Evolutionary conservation across 2,888 invertebrate species (phyloP).

Genomic region (Cetonia aurata): DNA sequence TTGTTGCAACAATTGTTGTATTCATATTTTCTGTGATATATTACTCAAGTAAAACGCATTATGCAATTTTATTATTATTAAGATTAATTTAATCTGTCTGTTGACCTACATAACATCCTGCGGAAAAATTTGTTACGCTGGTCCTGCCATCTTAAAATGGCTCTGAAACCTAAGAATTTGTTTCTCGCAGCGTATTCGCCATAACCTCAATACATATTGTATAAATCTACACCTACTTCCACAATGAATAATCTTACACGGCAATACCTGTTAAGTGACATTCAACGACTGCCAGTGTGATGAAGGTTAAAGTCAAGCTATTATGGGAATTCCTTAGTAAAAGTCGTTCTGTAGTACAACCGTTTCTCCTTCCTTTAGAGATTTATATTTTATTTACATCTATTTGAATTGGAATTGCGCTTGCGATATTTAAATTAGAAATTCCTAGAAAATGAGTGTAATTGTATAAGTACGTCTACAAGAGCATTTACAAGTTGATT

Average conservation of each 20-base stretch:
- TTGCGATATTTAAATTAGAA: too few species aligned
- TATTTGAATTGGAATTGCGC: neutral
- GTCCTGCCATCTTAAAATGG: constrained; percentile 5
- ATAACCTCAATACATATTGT: constrained; percentile 46
- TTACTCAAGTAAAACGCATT: neutral
- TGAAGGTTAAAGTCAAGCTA: constrained; percentile 23
- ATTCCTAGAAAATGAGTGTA: too few species aligned
- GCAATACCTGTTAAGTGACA: neutral
- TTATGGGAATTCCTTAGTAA: constrained; percentile 8
- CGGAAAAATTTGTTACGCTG: neutral
- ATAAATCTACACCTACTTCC: constrained; percentile 44
- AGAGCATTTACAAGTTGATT: too few species aligned
- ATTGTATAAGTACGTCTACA: too few species aligned
- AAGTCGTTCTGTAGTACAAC: neutral
- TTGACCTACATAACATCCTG: neutral
- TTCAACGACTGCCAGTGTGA: neutral
- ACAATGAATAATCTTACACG: constrained; percentile 5
- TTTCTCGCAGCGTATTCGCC: constrained; percentile 12
- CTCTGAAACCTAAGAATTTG: constrained; percentile 10
- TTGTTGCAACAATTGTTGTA: too few species aligned
- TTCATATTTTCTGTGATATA: neutral
- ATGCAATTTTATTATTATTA: too few species aligned
- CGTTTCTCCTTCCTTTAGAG: neutral
- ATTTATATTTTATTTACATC: neutral
- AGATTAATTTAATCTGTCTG: neutral